Base-by-base conservation (phyloP, 2,888 invertebrate genomes). In the Taphrorychus bicolor region DNA sequence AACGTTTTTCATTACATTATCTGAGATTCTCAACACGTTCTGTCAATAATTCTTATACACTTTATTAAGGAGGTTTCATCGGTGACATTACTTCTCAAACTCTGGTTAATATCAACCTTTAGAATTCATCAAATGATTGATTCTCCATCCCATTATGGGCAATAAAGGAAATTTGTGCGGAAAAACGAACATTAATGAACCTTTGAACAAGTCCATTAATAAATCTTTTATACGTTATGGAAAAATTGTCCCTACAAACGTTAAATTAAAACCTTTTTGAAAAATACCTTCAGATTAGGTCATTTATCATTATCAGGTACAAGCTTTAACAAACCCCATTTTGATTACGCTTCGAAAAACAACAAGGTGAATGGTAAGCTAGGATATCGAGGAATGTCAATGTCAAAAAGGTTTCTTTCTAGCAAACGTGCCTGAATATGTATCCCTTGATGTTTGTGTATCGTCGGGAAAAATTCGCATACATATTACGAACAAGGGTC, bases 101-200 rank as follows among this genome's bases (percentile, higher is more conserved):
- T n/a, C n/a, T n/a, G n/a, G n/a, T n/a, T n/a, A n/a, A n/a, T n/a
- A n/a, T n/a, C n/a, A n/a, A n/a, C n/a, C n/a, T n/a, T n/a, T n/a
- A n/a, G n/a, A n/a, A n/a, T n/a, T n/a, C n/a, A n/a, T n/a, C n/a
- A n/a, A 52, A 52, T 60, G 60, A 60, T 60, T 51, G 52, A 60
- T 60, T 52, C 32, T 51, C 4, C 21, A 16, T 17, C 0, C 19
- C 21, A 60, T 60, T 60, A 60, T 40, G 14, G 19, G 40, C 19
- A 19, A 60, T 40, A 49, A 60, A 52, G 51, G 60, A 41, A 51
- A 51, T 60, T 52, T 7, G 32, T 24, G 41, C 60, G 41, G 18
- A 41, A 51, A 60, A 60, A 22, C 52, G 60, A n/a, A 60, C 60
- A 60, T 52, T 60, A 60, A 51, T 60, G 52, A 60, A 51, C 42